Evolutionary conservation across 2,888 invertebrate genomes (phyloP), one percentile per base, ranked within the genome.

Genomic region (Drosophila kambysellisi): DNA sequence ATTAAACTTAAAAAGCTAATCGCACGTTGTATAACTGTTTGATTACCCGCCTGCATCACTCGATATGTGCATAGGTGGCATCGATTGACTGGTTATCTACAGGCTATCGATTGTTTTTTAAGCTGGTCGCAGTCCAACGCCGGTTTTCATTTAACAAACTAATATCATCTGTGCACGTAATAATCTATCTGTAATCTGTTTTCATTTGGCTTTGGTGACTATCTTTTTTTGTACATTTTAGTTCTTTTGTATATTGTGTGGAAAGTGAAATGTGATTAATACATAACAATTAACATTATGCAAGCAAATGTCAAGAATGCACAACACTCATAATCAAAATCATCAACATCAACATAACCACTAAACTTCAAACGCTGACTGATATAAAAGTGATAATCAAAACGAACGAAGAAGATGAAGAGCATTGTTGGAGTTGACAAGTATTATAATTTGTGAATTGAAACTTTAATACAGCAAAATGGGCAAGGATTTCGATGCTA

Each of bases 401-500:
- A 25, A 29, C 20, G 35, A 48, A 12, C 17, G 41, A 54, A 37
- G 33, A 29, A 20, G 25, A 50, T 8, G 41, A 41, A 32, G 54
- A 29, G 17, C 6, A 32, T 25, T 7, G 35, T 17, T 9, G 15
- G 17, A 54, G 52, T 33, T 25, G 25, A 46, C 29, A 41, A 39
- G 2, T 35, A 32, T 11, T 50, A 61, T 56, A 71, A 41, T 20
- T 32, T 33, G 39, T 39, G 29, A 50, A 59, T 46, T 46, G 46
- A n/a, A 17, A 51, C 15, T 53, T 79, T 91, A 46, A 46, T 25
- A 43, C 80, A 92, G 91, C 90, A 93, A 92, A 91, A 93, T 93
- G 93, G 92, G 91, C 88, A 93, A 93, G 82, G 92, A 92, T 79
- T 92, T 85, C 54, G 98, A 98, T 95, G 97, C 97, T 92, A 94